Conservation (phyloP, 1,140 invertebrate genomes). For the Frieseomelitta varia region DNA sequence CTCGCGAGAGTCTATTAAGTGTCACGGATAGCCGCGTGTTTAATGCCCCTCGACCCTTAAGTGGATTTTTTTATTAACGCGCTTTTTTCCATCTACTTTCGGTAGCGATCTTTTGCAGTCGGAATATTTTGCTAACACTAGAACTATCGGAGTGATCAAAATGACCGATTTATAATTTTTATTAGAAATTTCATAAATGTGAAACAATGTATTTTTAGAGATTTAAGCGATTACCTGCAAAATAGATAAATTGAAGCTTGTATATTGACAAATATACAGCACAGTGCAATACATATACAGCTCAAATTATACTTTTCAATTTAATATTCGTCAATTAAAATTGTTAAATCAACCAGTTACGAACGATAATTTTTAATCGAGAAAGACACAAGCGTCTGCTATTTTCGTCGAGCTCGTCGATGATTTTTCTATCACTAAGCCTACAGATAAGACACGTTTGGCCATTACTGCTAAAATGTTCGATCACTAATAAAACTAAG, state of each 20-base stretch:
- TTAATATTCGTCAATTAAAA: neutral
- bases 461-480: neutral
- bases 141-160: too few species aligned
- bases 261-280: too few species aligned
- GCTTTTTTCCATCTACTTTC: neutral
- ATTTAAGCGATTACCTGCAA: too few species aligned
- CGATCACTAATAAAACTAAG: neutral
- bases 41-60: neutral
- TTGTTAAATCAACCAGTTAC: neutral
- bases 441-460: constrained; percentile 9
- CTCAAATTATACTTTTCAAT: neutral
- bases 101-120: too few species aligned
- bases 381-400: too few species aligned
- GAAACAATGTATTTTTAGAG: too few species aligned
- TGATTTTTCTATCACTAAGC: neutral
- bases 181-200: too few species aligned
- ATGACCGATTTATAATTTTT: too few species aligned
- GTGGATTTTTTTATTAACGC: too few species aligned
- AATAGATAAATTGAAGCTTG: too few species aligned
- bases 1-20: neutral
- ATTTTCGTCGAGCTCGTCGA: neutral
- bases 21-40: neutral
- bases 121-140: too few species aligned
- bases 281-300: too few species aligned
- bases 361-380: neutral